Conservation (phyloP, 92 coral and sea anemone species). For the Epizoanthus fatuus region DNA sequence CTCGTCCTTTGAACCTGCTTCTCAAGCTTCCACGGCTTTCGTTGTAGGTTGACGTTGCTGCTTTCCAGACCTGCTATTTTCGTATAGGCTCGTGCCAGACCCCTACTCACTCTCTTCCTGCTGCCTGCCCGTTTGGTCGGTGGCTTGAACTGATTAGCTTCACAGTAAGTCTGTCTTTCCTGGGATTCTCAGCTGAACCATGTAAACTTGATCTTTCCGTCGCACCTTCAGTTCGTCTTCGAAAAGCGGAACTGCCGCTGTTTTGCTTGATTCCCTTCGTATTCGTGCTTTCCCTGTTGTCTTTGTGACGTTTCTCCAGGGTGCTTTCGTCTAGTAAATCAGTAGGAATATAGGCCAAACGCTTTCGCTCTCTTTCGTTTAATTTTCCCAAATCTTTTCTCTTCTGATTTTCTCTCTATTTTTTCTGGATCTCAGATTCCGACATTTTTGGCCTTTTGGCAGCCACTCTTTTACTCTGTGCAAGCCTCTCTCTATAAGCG, state of each 20-base stretch:
- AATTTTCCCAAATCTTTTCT: not conserved
- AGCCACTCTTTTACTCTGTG: not conserved
- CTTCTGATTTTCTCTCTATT: not conserved
- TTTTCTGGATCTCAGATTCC: constrained; percentile 28
- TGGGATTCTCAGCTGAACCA: constrained; percentile 12
- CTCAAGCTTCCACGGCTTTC: constrained; percentile 9
- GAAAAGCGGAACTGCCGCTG: not conserved
- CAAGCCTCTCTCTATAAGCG: constrained; percentile 1
- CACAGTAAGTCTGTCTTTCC: not conserved
- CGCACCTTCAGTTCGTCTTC: not conserved
- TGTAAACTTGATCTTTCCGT: too few relatives aligned
- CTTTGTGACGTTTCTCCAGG: not conserved
- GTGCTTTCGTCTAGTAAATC: not conserved
- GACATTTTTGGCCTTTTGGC: not conserved
- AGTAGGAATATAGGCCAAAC: not conserved
- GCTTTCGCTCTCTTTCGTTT: not conserved
- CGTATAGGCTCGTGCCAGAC: constrained; percentile 40
- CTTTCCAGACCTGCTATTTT: constrained; percentile 39
- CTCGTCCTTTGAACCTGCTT: constrained; percentile 24
- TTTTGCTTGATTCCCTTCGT: not conserved
- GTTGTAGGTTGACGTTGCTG: constrained; percentile 24
- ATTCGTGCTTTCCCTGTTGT: constrained; percentile 4
- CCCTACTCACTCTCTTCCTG: constrained; percentile 54
- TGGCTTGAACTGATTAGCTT: constrained; percentile 17
- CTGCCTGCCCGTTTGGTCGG: constrained; percentile 23